These are phyloP conservation scores for Tachina lurida DNA, from an alignment of 2,888 invertebrate species.

Conservation along the genomic window DNA sequence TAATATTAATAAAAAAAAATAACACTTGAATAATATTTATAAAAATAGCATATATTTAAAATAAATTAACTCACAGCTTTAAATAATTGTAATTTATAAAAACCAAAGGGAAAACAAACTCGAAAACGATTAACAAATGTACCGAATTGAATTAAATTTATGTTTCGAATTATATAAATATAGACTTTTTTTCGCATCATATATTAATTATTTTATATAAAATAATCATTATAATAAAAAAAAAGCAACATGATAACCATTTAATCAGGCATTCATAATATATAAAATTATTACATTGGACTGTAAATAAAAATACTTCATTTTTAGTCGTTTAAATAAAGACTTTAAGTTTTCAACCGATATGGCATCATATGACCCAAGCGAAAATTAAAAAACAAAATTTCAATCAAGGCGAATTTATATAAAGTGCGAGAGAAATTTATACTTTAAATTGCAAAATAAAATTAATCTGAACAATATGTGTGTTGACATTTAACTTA, in stretches of 20 bases:
- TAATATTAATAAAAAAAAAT: constrained; percentile 46
- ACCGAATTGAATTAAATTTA: constrained; percentile 23
- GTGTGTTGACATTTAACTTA: too few species aligned
- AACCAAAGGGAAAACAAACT: constrained; percentile 42
- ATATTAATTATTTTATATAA: constrained; percentile 50
- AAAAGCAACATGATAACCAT: constrained; percentile 41
- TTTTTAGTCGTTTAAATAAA: neutral
- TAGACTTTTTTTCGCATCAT: constrained; percentile 26
- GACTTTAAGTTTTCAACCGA: neutral
- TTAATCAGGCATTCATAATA: constrained; percentile 51
- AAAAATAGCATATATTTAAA: constrained; percentile 43
- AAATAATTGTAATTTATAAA: constrained; percentile 75
- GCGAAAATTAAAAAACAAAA: neutral
- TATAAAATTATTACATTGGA: neutral
- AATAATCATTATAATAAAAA: constrained; percentile 20
- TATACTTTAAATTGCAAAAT: too few species aligned
- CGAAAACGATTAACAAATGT: constrained; percentile 68
- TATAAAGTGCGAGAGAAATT: too few species aligned
- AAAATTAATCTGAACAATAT: too few species aligned
- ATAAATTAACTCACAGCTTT: constrained; percentile 79
- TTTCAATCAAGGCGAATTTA: too few species aligned
- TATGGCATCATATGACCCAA: neutral
- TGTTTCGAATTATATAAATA: constrained; percentile 4
- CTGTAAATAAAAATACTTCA: neutral
- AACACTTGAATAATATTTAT: constrained; percentile 50